Evolutionary conservation across 2,888 invertebrate species (phyloP).

Genomic region (Eucera pruinosa): DNA sequence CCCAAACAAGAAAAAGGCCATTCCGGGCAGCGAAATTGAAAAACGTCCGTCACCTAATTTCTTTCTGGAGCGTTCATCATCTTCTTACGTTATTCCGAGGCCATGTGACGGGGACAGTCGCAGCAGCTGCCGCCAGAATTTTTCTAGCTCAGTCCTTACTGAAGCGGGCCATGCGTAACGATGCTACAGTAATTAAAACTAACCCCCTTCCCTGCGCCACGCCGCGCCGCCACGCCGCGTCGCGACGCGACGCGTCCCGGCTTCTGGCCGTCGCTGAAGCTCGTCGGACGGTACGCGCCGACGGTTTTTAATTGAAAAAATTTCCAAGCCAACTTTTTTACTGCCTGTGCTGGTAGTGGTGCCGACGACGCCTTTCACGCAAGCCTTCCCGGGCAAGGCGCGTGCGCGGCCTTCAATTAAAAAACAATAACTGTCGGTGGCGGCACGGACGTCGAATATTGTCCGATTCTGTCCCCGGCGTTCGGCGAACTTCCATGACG

Average conservation of each 20-base stretch:
- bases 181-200: slow-evolving; percentile 82
- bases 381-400: slow-evolving; percentile 35
- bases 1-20: neutral
- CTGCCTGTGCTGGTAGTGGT: slow-evolving; percentile 26
- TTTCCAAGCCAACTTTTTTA: slow-evolving; percentile 78
- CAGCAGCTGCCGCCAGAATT: slow-evolving; percentile 69
- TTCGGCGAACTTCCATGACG: slow-evolving; percentile 36
- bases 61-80: slow-evolving; percentile 53
- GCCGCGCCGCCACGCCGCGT: slow-evolving; percentile 27
- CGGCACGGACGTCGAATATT: slow-evolving; percentile 66
- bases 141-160: slow-evolving; percentile 70
- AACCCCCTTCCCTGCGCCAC: slow-evolving; percentile 56
- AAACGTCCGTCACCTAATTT: slow-evolving; percentile 53
- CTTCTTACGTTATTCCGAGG: slow-evolving; percentile 50
- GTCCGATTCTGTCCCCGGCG: slow-evolving; percentile 52
- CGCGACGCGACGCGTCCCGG: slow-evolving; percentile 41
- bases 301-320: slow-evolving; percentile 82
- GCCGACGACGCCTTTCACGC: slow-evolving; percentile 50
- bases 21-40: slow-evolving; percentile 8
- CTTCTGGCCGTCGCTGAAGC: slow-evolving; percentile 55
- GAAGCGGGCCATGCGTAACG: slow-evolving; percentile 79
- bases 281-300: slow-evolving; percentile 65
- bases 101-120: slow-evolving; percentile 50
- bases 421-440: slow-evolving; percentile 74
- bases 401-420: slow-evolving; percentile 74